phyloP scores from a whole-genome alignment of 2,113 vertebrate genomes.

The Gila orcuttii region DNA sequence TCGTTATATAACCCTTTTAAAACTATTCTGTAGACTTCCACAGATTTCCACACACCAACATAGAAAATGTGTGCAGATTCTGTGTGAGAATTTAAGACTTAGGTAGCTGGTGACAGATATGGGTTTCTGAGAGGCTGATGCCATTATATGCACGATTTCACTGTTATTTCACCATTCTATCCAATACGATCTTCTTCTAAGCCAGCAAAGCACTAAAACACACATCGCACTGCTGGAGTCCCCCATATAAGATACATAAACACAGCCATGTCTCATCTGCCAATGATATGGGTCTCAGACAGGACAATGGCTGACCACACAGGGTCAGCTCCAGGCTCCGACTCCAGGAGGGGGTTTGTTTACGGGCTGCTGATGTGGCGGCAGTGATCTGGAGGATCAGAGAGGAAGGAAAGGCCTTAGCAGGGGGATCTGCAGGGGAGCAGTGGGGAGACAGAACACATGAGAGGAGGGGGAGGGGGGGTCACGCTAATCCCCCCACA shows the following conservation, averaged over 20 bases:
- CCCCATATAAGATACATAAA: slow-evolving; percentile 25
- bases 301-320: slow-evolving; percentile 28
- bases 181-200: not conserved
- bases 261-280: not conserved
- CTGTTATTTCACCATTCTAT: not conserved
- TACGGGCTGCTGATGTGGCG: slow-evolving; percentile 1
- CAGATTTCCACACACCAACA: not conserved
- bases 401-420: slow-evolving; percentile 73
- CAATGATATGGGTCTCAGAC: not conserved
- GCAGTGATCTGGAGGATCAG: slow-evolving; percentile 37
- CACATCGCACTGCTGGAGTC: not conserved
- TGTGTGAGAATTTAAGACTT: not conserved
- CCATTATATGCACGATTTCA: not conserved
- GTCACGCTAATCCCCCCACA: slow-evolving; percentile 65
- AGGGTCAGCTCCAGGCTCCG: slow-evolving; percentile 60
- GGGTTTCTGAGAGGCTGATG: not conserved
- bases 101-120: not conserved
- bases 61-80: not conserved
- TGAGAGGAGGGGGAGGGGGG: slow-evolving; percentile 50
- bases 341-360: slow-evolving; percentile 52
- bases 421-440: slow-evolving; percentile 66
- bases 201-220: not conserved
- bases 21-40: not conserved
- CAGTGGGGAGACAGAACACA: slow-evolving; percentile 60
- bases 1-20: not conserved